phyloP scores from a whole-genome alignment of 2,888 invertebrate genomes.

The Scaptomyza tumidula region DNA sequence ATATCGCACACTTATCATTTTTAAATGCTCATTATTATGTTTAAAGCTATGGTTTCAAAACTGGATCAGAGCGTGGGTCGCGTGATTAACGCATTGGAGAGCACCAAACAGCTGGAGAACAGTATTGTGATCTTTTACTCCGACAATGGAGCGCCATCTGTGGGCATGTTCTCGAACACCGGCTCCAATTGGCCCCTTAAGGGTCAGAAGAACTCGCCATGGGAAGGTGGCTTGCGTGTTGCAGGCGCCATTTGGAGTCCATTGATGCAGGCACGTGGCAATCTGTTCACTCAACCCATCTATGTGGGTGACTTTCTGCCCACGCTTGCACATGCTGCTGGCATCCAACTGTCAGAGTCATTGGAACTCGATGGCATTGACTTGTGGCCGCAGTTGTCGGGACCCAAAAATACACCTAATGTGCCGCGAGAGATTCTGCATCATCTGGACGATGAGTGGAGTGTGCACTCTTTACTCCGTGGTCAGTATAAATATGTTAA shows the following conservation, averaged over 20 bases:
- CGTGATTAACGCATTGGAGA: constrained; percentile 88
- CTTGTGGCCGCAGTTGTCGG: constrained; percentile 88
- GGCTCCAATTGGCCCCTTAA: constrained; percentile 92
- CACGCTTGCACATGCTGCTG: constrained; percentile 86
- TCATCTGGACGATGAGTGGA: constrained; percentile 88
- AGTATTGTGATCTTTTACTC: constrained; percentile 94
- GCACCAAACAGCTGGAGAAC: constrained; percentile 90
- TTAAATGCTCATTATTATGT: background rate
- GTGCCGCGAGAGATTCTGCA: constrained; percentile 88
- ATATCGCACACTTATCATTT: background rate
- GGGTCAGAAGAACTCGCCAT: constrained; percentile 91
- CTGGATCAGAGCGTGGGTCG: constrained; percentile 94
- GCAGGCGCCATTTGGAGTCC: constrained; percentile 92
- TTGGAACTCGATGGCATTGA: constrained; percentile 88
- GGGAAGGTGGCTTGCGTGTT: constrained; percentile 94
- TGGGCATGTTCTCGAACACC: constrained; percentile 89
- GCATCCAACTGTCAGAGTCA: constrained; percentile 58
- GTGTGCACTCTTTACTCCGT: constrained; percentile 66
- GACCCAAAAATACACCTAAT: constrained; percentile 25
- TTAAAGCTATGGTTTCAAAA: constrained; percentile 91
- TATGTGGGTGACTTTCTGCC: constrained; percentile 94
- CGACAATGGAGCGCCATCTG: constrained; percentile 94
- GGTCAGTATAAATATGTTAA: constrained; percentile 81
- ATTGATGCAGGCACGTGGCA: constrained; percentile 84
- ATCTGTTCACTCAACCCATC: constrained; percentile 88